phyloP scores from a whole-genome alignment of 64 coral and sea anemone genomes.

The Montipora cactus region DNA sequence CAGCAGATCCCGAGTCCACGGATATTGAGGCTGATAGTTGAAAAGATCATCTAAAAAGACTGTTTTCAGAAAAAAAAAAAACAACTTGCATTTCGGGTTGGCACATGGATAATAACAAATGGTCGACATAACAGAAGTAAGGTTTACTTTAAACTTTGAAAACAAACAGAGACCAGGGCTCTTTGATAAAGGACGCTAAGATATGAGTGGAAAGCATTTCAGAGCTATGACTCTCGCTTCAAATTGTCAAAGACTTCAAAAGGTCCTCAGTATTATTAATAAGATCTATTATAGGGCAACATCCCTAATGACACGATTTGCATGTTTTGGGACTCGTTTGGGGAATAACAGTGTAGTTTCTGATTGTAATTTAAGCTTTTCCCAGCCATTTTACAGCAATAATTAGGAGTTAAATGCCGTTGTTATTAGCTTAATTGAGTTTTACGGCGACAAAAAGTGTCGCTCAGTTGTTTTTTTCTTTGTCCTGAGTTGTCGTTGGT shows the following conservation, averaged over 20 bases:
- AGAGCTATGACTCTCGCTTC: neutral
- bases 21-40: slow-evolving; percentile 8
- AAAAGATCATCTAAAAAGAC: neutral
- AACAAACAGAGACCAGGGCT: neutral
- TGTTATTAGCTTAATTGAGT: neutral
- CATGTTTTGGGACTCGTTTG: neutral
- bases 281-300: neutral
- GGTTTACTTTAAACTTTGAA: neutral
- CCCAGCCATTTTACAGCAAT: slow-evolving; percentile 2
- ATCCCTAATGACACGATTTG: neutral
- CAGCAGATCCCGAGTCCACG: slow-evolving; percentile 51
- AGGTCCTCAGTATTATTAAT: neutral
- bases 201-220: neutral
- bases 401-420: slow-evolving; percentile 38
- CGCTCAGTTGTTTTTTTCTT: neutral
- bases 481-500: neutral
- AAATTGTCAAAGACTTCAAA: neutral
- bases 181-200: neutral
- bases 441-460: neutral
- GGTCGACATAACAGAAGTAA: neutral
- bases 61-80: neutral
- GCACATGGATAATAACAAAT: neutral
- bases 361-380: slow-evolving; percentile 12
- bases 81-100: neutral
- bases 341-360: neutral